Evolutionary conservation across 1,140 invertebrate genomes (phyloP).

Genomic region (Trachelipus rathkii): DNA sequence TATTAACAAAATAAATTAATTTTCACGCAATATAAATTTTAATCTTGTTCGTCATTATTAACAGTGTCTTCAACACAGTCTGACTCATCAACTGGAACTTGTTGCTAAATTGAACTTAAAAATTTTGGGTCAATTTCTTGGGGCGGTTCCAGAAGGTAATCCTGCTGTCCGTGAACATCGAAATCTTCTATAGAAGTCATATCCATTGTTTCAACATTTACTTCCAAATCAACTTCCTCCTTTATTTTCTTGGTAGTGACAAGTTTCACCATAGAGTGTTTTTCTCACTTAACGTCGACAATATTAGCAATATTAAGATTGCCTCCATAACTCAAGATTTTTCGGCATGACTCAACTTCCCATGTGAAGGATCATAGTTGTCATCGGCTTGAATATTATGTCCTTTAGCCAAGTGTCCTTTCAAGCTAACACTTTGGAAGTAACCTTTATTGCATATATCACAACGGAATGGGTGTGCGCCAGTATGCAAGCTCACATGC

Average conservation of each 20-base stretch:
- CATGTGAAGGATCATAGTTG: neutral
- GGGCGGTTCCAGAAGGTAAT: neutral
- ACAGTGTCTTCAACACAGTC: neutral
- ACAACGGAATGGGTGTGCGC: constrained; percentile 42
- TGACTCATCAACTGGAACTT: neutral
- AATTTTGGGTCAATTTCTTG: constrained; percentile 1
- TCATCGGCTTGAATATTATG: constrained; percentile 28
- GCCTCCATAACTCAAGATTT: neutral
- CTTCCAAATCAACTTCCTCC: neutral
- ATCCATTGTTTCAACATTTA: constrained; percentile 5
- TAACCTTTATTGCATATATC: constrained; percentile 38
- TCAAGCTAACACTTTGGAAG: constrained; percentile 36
- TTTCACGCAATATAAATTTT: too few species aligned
- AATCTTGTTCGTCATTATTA: too few species aligned
- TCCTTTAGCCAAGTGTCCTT: constrained; percentile 37
- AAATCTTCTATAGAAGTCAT: neutral
- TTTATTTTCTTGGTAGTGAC: neutral
- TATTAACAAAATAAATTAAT: too few species aligned
- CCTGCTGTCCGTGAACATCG: neutral
- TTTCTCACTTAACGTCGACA: neutral
- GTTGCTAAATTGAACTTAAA: neutral
- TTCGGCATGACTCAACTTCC: neutral
- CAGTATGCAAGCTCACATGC: constrained; percentile 43
- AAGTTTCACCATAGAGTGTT: neutral
- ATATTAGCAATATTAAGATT: neutral